Evolutionary conservation across 2,888 invertebrate species (phyloP).

Genomic region (Xestia ashworthii): DNA sequence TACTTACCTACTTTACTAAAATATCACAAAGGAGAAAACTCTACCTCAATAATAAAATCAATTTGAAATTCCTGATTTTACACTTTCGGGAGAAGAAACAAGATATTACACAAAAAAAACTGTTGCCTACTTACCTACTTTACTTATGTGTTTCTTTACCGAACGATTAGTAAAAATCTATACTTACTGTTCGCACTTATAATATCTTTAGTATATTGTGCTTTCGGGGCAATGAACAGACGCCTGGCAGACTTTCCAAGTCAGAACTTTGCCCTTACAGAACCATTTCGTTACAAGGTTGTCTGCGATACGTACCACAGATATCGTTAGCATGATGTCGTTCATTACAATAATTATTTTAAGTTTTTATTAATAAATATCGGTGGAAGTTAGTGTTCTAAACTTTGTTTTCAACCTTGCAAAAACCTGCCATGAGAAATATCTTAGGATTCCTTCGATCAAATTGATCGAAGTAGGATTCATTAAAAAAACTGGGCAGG

Average conservation of each 20-base stretch:
- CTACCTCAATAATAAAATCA: background rate
- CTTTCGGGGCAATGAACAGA: slow-evolving; percentile 52
- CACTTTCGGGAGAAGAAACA: background rate
- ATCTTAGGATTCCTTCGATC: too few relatives aligned
- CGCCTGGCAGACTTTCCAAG: slow-evolving; percentile 52
- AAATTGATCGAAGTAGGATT: too few relatives aligned
- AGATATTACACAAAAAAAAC: background rate
- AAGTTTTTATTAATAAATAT: slow-evolving; percentile 8
- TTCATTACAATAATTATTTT: slow-evolving; percentile 20
- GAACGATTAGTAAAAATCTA: background rate
- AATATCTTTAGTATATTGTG: slow-evolving; percentile 18
- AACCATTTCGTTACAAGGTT: slow-evolving; percentile 55
- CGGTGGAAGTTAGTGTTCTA: too few relatives aligned
- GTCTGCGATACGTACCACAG: slow-evolving; percentile 46
- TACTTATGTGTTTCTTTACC: background rate
- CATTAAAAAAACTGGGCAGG: background rate
- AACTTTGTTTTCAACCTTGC: background rate
- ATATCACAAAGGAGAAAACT: background rate
- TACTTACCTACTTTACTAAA: background rate
- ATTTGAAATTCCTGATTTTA: background rate
- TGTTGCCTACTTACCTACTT: background rate
- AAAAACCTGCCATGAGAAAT: background rate
- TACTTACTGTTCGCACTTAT: slow-evolving; percentile 5
- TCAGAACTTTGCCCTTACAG: slow-evolving; percentile 56
- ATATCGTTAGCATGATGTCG: slow-evolving; percentile 32